phyloP scores from a whole-genome alignment of 1,140 invertebrate species.

The Drepana arcuata region DNA sequence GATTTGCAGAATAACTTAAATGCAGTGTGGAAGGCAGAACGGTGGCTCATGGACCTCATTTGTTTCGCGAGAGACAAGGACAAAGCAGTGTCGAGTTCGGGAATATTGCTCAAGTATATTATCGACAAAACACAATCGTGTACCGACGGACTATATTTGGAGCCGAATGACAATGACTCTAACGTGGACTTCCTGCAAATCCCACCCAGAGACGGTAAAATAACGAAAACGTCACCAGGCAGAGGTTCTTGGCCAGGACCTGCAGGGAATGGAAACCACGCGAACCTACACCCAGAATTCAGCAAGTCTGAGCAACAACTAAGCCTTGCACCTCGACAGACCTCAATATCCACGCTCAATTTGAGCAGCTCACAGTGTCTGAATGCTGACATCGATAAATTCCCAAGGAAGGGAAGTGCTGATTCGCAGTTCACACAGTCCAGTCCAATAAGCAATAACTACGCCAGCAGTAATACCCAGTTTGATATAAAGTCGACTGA shows the following conservation, averaged over 20 bases:
- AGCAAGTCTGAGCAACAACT: conserved; percentile 89
- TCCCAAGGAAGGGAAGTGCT: conserved; percentile 76
- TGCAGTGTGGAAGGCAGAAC: conserved; percentile 89
- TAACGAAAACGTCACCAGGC: conserved; percentile 82
- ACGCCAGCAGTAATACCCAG: conserved; percentile 57
- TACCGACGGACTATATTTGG: conserved; percentile 22
- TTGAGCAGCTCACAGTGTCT: conserved; percentile 69
- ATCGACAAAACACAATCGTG: conserved; percentile 57
- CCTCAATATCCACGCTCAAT: conserved; percentile 63
- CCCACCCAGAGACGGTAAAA: conserved; percentile 80
- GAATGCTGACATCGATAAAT: conserved; percentile 63
- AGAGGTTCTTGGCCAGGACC: conserved; percentile 88
- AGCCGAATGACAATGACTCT: conserved; percentile 30
- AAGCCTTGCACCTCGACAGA: conserved; percentile 67
- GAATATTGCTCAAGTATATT: conserved; percentile 62
- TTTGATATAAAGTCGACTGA: conserved; percentile 54
- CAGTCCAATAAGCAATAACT: conserved; percentile 66
- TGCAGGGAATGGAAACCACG: conserved; percentile 72
- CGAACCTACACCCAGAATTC: conserved; percentile 78
- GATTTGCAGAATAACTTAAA: conserved; percentile 88
- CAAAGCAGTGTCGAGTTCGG: conserved; percentile 52
- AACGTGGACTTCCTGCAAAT: conserved; percentile 77
- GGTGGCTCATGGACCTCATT: conserved; percentile 96
- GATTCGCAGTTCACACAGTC: conserved; percentile 72
- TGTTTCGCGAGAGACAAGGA: conserved; percentile 90